Percentiles rank a stretch among this genome's conserved stretches.
Evolutionary conservation across 2,113 vertebrate genomes (phyloP).

Genomic region (Podocnemis expansa): DNA sequence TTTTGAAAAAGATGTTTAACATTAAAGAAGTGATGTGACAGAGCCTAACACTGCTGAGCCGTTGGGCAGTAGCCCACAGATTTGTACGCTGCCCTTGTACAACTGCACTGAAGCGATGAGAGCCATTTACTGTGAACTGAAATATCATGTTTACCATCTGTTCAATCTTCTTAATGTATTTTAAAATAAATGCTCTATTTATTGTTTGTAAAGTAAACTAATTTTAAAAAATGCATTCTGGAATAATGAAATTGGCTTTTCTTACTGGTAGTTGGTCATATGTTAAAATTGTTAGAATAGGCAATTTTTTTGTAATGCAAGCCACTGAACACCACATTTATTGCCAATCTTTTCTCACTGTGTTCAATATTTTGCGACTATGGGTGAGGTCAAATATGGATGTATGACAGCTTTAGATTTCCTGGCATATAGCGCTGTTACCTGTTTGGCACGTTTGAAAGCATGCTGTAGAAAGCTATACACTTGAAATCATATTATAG

Average conservation of each 20-base stretch:
- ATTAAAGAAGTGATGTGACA: not conserved
- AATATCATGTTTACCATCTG: slow-evolving; percentile 42
- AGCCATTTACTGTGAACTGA: slow-evolving; percentile 22
- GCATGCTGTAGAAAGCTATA: not conserved
- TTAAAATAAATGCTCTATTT: slow-evolving; percentile 30
- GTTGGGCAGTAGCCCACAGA: not conserved
- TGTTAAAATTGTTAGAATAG: not conserved
- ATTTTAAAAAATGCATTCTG: slow-evolving; percentile 9
- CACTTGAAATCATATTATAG: slow-evolving; percentile 13
- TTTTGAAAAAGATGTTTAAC: not conserved
- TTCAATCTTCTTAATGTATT: slow-evolving; percentile 20
- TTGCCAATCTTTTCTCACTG: slow-evolving; percentile 42
- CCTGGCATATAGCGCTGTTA: not conserved
- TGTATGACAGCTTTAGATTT: not conserved
- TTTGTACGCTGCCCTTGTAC: not conserved
- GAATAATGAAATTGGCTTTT: slow-evolving; percentile 50
- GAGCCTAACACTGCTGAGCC: slow-evolving; percentile 26
- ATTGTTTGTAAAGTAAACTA: slow-evolving; percentile 36
- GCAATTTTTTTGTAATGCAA: slow-evolving; percentile 20
- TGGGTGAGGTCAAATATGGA: not conserved
- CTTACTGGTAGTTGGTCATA: slow-evolving; percentile 15
- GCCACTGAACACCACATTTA: slow-evolving; percentile 47
- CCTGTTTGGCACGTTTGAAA: not conserved
- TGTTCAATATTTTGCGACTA: slow-evolving; percentile 30
- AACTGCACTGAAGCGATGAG: slow-evolving; percentile 3